Evolutionary conservation across 2,797 vertebrate species (phyloP).

Genomic region (Chrosomus eos): DNA sequence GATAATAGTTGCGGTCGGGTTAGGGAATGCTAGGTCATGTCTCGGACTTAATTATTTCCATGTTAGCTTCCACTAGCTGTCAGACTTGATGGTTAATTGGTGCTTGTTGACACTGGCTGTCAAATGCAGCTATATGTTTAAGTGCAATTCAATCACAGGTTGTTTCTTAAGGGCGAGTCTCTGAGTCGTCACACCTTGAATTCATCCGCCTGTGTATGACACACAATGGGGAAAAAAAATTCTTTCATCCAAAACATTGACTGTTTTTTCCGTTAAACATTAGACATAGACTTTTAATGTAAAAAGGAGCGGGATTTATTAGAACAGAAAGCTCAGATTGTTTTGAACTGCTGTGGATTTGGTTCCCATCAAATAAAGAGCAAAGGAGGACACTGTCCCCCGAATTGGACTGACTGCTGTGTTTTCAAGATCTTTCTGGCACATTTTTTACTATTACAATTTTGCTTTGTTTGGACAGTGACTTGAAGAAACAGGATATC

Average conservation of each 20-base stretch:
- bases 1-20: conserved; percentile 21
- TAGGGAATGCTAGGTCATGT: conserved; percentile 32
- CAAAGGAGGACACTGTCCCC: neutral
- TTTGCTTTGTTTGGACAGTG: conserved; percentile 26
- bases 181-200: conserved; percentile 21
- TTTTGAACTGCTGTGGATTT: neutral
- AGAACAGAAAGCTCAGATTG: neutral
- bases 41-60: conserved; percentile 33
- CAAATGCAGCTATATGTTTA: conserved; percentile 32
- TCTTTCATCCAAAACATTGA: neutral
- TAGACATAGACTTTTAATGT: neutral
- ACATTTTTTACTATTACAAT: conserved; percentile 32
- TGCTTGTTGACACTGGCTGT: conserved; percentile 8
- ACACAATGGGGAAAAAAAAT: neutral
- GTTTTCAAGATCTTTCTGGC: conserved; percentile 9
- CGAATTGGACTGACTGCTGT: neutral
- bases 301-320: neutral
- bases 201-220: neutral
- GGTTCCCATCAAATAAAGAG: neutral
- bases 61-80: conserved; percentile 30
- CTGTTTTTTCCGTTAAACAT: neutral
- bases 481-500: conserved; percentile 54
- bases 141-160: conserved; percentile 23
- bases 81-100: conserved; percentile 14
- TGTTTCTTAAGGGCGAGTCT: conserved; percentile 36